phyloP scores from a whole-genome alignment of 2,888 invertebrate genomes.

The Cerceris ruficornis region DNA sequence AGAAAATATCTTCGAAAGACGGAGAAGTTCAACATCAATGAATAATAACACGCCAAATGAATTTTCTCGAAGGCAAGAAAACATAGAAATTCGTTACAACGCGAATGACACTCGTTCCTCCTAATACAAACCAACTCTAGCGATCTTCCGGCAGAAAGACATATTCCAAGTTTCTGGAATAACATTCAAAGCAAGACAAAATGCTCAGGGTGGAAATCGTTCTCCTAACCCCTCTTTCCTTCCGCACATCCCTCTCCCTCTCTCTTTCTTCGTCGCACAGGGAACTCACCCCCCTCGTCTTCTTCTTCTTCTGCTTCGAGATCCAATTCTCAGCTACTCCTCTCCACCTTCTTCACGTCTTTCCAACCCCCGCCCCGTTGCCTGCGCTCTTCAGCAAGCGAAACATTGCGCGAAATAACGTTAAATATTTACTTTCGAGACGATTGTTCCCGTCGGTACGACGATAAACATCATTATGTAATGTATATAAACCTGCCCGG shows the following conservation, averaged over 20 bases:
- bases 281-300: constrained; percentile 25
- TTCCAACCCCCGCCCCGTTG: constrained; percentile 25
- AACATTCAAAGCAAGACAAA: constrained; percentile 62
- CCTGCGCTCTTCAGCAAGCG: constrained; percentile 69
- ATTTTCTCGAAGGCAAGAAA: constrained; percentile 14
- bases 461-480: constrained; percentile 82
- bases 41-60: too few species aligned
- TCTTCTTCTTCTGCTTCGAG: constrained; percentile 56
- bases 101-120: constrained; percentile 18
- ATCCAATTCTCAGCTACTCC: constrained; percentile 71
- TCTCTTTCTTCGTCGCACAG: constrained; percentile 42
- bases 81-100: constrained; percentile 49
- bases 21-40: too few species aligned
- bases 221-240: constrained; percentile 23
- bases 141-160: constrained; percentile 57
- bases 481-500: constrained; percentile 78
- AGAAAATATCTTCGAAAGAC: too few species aligned
- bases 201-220: constrained; percentile 56
- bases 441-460: constrained; percentile 77
- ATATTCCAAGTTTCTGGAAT: constrained; percentile 67
- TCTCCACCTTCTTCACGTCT: constrained; percentile 46
- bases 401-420: constrained; percentile 82
- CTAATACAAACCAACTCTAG: constrained; percentile 50
- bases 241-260: neutral
- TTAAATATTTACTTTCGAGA: constrained; percentile 81